These are phyloP conservation scores for Apis florea DNA, from an alignment of 1,140 invertebrate species.

Conservation along the genomic window DNA sequence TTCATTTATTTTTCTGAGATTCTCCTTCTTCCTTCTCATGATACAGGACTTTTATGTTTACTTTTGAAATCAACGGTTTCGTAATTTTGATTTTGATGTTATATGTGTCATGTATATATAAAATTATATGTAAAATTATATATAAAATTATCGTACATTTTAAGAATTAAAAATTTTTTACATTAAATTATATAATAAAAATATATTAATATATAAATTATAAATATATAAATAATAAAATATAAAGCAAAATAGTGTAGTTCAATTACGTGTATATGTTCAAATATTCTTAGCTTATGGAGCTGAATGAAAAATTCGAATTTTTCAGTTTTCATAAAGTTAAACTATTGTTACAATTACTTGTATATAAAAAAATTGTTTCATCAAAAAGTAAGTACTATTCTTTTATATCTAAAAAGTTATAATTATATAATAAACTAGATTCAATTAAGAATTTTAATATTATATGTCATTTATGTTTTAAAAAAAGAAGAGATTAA, in stretches of 20 bases:
- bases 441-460: not conserved
- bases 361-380: not conserved
- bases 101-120: not conserved
- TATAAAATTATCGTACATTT: not conserved
- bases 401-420: not conserved
- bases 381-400: not conserved
- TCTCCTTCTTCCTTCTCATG: not conserved
- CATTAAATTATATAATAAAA: not conserved
- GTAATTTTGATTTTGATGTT: not conserved
- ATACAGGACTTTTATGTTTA: not conserved
- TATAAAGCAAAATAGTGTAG: not conserved
- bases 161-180: not conserved
- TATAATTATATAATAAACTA: not conserved
- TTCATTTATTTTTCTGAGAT: conserved; percentile 12
- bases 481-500: not conserved
- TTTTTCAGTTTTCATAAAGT: not conserved
- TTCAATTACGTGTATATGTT: not conserved
- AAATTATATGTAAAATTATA: not conserved
- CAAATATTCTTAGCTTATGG: too few relatives aligned
- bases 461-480: not conserved
- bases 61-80: not conserved
- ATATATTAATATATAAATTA: not conserved
- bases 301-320: not conserved
- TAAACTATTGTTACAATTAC: not conserved
- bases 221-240: not conserved